Evolutionary conservation across 1,140 invertebrate species (phyloP).

Genomic region (Drosophila pseudoobscura): DNA sequence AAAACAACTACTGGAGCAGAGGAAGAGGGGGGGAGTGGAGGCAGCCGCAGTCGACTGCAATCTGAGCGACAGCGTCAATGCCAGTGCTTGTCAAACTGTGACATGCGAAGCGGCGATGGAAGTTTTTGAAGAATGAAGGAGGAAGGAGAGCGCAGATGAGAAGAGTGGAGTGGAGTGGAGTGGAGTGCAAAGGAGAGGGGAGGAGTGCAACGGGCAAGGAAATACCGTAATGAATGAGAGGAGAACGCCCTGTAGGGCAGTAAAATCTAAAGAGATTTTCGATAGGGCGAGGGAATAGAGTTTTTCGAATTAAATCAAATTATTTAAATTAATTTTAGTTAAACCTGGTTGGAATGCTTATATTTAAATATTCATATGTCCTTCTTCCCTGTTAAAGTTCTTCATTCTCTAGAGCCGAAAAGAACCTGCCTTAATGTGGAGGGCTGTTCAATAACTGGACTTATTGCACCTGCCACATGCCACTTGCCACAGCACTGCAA

Average conservation of each 20-base stretch:
- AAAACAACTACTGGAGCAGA: conserved; percentile 19
- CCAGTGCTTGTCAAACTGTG: conserved; percentile 63
- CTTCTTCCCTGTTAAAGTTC: too few species aligned
- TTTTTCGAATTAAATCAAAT: too few species aligned
- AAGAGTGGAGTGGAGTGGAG: too few species aligned
- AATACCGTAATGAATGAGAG: conserved; percentile 33
- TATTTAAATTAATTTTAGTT: too few species aligned
- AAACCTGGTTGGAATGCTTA: too few species aligned
- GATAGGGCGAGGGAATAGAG: neutral
- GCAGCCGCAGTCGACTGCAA: conserved; percentile 22
- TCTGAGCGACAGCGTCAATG: conserved; percentile 50
- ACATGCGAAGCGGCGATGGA: conserved; percentile 22
- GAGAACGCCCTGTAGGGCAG: conserved; percentile 1
- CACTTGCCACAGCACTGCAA: conserved; percentile 11
- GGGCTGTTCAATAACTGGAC: conserved; percentile 47
- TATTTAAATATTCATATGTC: too few species aligned
- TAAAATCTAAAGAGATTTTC: conserved; percentile 22
- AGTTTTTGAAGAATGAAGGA: conserved; percentile 23
- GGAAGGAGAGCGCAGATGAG: neutral
- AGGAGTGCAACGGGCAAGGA: neutral
- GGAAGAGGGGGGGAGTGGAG: neutral
- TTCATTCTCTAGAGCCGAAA: conserved; percentile 13
- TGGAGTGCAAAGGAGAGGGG: too few species aligned
- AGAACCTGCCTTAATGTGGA: conserved; percentile 45
- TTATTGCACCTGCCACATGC: conserved; percentile 45